A percentile compares a stretch with the other conserved stretches of the same genome.
phyloP scores from a whole-genome alignment of 2,888 invertebrate species.

The Archips crataeganus region DNA sequence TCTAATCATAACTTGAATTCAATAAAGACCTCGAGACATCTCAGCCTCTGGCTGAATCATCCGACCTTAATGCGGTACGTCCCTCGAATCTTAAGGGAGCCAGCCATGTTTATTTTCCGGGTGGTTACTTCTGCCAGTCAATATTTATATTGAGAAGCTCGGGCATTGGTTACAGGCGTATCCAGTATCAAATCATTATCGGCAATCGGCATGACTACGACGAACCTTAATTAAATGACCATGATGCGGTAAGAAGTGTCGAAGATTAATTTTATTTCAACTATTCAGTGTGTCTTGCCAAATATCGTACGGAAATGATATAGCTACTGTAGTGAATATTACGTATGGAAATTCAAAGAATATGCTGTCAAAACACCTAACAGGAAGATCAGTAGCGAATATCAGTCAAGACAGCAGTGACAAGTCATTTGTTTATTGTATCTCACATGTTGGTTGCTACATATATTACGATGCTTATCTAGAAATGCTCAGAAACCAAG shows the following conservation, averaged over 20 bases:
- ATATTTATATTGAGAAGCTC: constrained; percentile 49
- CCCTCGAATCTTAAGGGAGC: constrained; percentile 64
- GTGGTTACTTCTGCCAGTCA: constrained; percentile 66
- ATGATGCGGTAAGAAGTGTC: not conserved
- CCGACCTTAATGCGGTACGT: constrained; percentile 52
- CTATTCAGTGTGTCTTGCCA: not conserved
- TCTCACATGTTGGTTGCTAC: constrained; percentile 23
- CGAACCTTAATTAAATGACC: not conserved
- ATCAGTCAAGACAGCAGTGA: constrained; percentile 9
- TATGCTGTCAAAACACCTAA: not conserved
- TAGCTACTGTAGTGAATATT: not conserved
- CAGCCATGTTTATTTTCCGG: constrained; percentile 75
- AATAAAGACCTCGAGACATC: constrained; percentile 65
- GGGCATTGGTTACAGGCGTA: constrained; percentile 21
- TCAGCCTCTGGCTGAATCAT: constrained; percentile 69
- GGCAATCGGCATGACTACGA: not conserved
- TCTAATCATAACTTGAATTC: constrained; percentile 74
- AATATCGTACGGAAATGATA: not conserved
- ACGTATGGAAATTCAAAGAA: not conserved
- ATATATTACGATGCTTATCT: constrained; percentile 27
- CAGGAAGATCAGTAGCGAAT: constrained; percentile 2
- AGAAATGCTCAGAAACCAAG: constrained; percentile 29
- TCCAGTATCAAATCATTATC: constrained; percentile 3
- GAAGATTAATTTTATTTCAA: not conserved
- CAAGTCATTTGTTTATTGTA: constrained; percentile 24